Base-by-base conservation (phyloP, 23 tunicate species). In the Halocynthia aurantium region DNA sequence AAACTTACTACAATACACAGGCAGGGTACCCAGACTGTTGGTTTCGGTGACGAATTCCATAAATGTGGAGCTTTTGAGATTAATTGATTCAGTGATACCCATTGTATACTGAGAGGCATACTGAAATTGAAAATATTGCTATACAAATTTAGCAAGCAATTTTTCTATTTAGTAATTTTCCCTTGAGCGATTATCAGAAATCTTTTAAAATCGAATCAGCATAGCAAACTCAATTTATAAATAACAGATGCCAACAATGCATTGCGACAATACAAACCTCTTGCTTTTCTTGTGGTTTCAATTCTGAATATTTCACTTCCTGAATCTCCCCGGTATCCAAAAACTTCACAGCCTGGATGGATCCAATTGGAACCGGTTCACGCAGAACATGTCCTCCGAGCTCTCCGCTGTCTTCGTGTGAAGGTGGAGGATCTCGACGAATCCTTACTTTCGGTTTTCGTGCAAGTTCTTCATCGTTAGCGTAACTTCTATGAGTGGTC, bases 201-300 rank as follows among this genome's bases (percentile, higher is more conserved):
- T 4, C 44, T 31, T 31, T n/a, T n/a, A n/a, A n/a, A 5, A 67
- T 17, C 18, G 18, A 11, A 67, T 15, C 5, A n/a, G 22, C 18
- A 67, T 67, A 15, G 18, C 5, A 12, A 44, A 72, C 19, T 72
- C 4, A n/a, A 60, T 60, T 15, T 60, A 15, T 15, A 15, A n/a
- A 60, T 60, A 60, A 60, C 17, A 15, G 17, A 60, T 15, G 17
- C 2, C n/a, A 15, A 60, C 64, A 60, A 60, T 15, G n/a, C 1
- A 15, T 60, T 15, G 10, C 10, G 5, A n/a, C 18, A 57, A 11
- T 69, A 52, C 62, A 22, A 8, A 90, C 97, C 82, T 90, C 87
- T 71, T 90, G 83, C 62, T 90, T 90, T 81, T 90, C 97, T 56
- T 90, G 86, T 40, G 88, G 97, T 55, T 85, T 85, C 79, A 90